Percentiles rank a stretch among this genome's conserved stretches.
phyloP scores from a whole-genome alignment of 2,888 invertebrate genomes.

The Drosophila hamatofila region DNA sequence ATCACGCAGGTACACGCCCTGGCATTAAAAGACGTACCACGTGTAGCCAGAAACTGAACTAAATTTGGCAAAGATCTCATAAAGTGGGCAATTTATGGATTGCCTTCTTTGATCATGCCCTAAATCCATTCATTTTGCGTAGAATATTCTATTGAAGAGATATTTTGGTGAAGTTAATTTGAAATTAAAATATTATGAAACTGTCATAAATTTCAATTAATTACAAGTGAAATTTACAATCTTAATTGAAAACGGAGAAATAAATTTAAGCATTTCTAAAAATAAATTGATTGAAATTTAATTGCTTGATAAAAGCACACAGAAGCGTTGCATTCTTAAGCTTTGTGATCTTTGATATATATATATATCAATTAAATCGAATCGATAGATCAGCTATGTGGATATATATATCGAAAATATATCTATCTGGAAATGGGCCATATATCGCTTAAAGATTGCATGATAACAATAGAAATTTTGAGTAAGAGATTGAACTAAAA shows the following conservation, averaged over 20 bases:
- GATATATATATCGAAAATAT: background rate
- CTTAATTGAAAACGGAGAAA: background rate
- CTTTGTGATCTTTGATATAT: background rate
- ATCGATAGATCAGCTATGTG: background rate
- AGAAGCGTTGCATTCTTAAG: background rate
- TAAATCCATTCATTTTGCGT: background rate
- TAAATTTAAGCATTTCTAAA: background rate
- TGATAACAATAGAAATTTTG: too few relatives aligned
- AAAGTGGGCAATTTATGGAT: background rate
- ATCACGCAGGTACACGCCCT: background rate
- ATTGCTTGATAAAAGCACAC: background rate
- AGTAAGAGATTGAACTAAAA: too few relatives aligned
- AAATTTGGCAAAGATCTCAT: background rate
- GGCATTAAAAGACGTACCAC: background rate
- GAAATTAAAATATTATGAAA: background rate
- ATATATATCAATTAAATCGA: background rate
- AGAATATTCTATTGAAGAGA: background rate
- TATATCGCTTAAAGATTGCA: too few relatives aligned
- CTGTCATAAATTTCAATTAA: background rate
- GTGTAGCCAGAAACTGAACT: background rate
- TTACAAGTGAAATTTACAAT: background rate
- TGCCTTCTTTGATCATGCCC: background rate
- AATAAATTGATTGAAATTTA: conserved; percentile 1
- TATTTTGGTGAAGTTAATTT: background rate
- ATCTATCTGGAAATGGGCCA: background rate